Evolutionary conservation across 2,888 invertebrate genomes (phyloP), one percentile per base, ranked within the genome.

Genomic region (Strigamia transsilvanica): DNA sequence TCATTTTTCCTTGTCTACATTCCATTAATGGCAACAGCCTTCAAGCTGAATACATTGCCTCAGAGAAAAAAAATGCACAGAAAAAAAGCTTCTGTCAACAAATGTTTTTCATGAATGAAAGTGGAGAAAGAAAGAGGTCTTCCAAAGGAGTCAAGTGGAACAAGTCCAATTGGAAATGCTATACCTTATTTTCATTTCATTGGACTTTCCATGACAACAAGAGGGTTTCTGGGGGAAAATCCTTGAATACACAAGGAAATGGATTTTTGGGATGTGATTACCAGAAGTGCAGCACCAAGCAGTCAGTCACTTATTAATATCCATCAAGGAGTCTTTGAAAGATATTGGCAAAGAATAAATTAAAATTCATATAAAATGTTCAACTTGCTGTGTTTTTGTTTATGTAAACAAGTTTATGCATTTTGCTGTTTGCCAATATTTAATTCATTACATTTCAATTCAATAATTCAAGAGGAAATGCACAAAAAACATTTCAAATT

Each of bases 91-190:
- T 46, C 46, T 46, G 46, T 46, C 46, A 46, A 46, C 46, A 46
- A 46, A 46, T 46, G 46, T 46, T 46, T 46, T 46, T 46, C 34
- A 15, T 46, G 46, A 46, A 46, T 46, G 46, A 15, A 46, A 46
- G 46, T 12, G 3, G 15, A 46, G 46, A 46, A 6, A 15, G 15
- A 15, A 46, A 46, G 46, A 46, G 10, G 46, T 7, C 12, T 46
- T 46, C 13, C 46, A 46, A 46, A 7, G 10, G 46, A 46, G 46
- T 46, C 13, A 46, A 46, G 46, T 46, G 46, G 46, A 46, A 46
- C 46, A 46, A 46, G 41, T 41, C 41, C 41, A 46, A 46, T 46
- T 46, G 46, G 46, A 46, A 46, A 46, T 46, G 46, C 46, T 46
- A 46, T 46, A 46, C 46, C 46, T 46, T 46, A 46, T 46, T 46